Percentiles rank a stretch among this genome's conserved stretches.
These are phyloP conservation scores for Harpagoxenus sublaevis DNA, from an alignment of 2,888 invertebrate species.

Conservation along the genomic window DNA sequence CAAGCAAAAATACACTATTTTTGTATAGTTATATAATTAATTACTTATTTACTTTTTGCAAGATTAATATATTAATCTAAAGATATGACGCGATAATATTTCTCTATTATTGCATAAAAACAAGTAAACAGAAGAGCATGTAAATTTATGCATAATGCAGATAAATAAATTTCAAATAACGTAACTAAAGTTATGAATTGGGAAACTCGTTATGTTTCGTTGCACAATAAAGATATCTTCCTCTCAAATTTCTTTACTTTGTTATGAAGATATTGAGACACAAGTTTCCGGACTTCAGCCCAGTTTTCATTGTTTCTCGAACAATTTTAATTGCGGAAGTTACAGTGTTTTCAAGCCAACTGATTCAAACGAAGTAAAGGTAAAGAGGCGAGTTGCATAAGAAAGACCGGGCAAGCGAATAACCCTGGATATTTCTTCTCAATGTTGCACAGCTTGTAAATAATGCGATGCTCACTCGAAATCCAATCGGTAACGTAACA, in stretches of 20 bases:
- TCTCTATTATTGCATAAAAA: background rate
- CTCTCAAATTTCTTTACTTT: slow-evolving; percentile 13
- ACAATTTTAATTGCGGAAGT: slow-evolving; percentile 50
- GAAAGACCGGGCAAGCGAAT: background rate
- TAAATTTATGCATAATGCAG: background rate
- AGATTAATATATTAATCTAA: background rate
- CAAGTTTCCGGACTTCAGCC: slow-evolving; percentile 12
- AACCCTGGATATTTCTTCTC: slow-evolving; percentile 11
- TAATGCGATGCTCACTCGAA: slow-evolving; percentile 13
- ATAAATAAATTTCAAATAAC: slow-evolving; percentile 10
- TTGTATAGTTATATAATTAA: slow-evolving; percentile 4
- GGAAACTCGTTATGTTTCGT: background rate
- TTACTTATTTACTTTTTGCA: background rate
- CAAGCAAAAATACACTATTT: background rate
- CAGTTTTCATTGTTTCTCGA: slow-evolving; percentile 41
- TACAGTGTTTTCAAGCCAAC: slow-evolving; percentile 19
- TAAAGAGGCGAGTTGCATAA: slow-evolving; percentile 20
- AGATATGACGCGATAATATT: background rate
- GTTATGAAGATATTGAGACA: slow-evolving; percentile 21
- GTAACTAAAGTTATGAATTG: background rate
- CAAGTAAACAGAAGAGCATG: background rate
- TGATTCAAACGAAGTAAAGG: slow-evolving; percentile 28
- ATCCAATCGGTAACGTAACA: slow-evolving; percentile 41
- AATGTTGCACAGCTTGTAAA: slow-evolving; percentile 11
- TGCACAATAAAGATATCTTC: slow-evolving; percentile 19